Conservation (phyloP, 2,113 vertebrate genomes). For the Perca flavescens region DNA sequence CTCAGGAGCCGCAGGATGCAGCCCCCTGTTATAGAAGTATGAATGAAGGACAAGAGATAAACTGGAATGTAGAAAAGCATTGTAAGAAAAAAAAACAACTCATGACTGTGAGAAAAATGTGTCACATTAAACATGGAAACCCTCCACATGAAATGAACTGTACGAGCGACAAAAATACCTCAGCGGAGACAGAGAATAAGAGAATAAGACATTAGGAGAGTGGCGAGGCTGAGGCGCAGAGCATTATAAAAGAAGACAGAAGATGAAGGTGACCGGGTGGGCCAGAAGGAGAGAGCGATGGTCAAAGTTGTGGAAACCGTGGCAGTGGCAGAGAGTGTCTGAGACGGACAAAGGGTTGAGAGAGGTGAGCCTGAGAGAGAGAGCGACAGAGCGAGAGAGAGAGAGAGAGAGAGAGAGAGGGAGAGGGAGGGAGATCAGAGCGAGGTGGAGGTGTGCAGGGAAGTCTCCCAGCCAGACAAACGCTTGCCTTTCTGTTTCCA, state of each 20-base stretch:
- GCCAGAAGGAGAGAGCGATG: constrained; percentile 25
- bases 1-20: too few species aligned
- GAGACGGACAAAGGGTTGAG: constrained; percentile 15
- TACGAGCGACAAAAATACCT: constrained; percentile 9
- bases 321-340: constrained; percentile 29
- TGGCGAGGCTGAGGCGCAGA: constrained; percentile 11
- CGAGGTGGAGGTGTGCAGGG: constrained; percentile 30
- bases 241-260: constrained; percentile 45
- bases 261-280: constrained; percentile 54
- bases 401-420: constrained; percentile 23
- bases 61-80: neutral
- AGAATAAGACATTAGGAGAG: constrained; percentile 35
- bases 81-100: neutral
- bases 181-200: constrained; percentile 14
- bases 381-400: constrained; percentile 7
- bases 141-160: constrained; percentile 3
- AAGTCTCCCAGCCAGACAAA: constrained; percentile 57
- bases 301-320: constrained; percentile 53
- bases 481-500: constrained; percentile 60
- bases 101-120: constrained; percentile 25
- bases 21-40: neutral
- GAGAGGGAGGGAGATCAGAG: constrained; percentile 43
- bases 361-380: constrained; percentile 33
- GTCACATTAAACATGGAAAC: constrained; percentile 29
- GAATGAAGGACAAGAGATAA: neutral